Base-by-base conservation (phyloP, 2,113 vertebrate genomes). In the Trochalopteron elliotii region DNA sequence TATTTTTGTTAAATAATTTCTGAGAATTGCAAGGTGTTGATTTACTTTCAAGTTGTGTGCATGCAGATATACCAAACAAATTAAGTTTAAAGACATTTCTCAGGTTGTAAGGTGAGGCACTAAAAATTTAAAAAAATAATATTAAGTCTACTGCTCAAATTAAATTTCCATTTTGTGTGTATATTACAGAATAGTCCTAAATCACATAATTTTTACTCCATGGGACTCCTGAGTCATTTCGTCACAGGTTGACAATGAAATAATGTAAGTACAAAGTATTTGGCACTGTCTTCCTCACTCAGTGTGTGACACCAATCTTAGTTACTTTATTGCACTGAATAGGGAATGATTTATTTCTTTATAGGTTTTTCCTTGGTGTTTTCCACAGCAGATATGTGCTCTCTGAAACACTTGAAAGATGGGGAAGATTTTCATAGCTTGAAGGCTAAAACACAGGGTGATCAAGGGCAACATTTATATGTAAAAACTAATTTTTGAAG, bases 381-480 rank as follows among this genome's bases (percentile, higher is more conserved):
- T 80, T 81, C 50, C 79, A 74, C 55, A 75, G 39, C 55, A 91
- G 16, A 59, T 74, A 68, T 83, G 55, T 47, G 35, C 63, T 50
- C 78, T 91, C 52, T 83, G 56, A 49, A 83, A 17, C 21, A 75
- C 78, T 78, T 90, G 83, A 91, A 96, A 92, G 68, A 93, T 6
- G 23, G 30, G 55, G 67, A 83, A 88, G 68, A 74, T 88, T 92
- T 95, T 90, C 49, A 33, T 70, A 60, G 88, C 83, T 71, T n/a
- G 60, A 60, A 96, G 92, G 72, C 80, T 87, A 50, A 92, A 95
- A 86, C 22, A 52, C 24, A 92, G 78, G 47, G 68, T 2, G 4
- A 87, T 90, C 90, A 96, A 94, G 69, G 83, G 60, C 83, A 92
- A 76, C 27, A 37, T 74, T 86, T 89, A 86, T 55, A 83, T 5